Evolutionary conservation across 2,113 vertebrate genomes (phyloP).

Genomic region (Bos indicus): DNA sequence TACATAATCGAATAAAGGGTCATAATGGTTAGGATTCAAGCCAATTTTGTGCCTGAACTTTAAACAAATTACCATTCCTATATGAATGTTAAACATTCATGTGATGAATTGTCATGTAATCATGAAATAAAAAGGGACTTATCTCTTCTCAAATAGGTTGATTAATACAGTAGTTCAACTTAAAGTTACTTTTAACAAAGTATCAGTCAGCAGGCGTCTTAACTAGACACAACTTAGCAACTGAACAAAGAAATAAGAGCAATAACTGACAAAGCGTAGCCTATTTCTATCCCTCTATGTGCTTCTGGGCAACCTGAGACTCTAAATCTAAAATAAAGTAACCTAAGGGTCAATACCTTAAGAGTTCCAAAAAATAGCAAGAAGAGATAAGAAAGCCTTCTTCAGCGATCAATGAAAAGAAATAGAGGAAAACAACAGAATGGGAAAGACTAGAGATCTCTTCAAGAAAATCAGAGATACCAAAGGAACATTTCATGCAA

Average conservation of each 20-base stretch:
- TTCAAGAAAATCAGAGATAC: too few species aligned
- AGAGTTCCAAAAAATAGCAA: too few species aligned
- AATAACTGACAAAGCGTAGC: neutral
- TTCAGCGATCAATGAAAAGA: too few species aligned
- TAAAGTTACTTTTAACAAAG: neutral
- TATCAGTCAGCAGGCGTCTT: neutral
- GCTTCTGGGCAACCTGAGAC: neutral
- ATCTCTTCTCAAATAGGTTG: neutral
- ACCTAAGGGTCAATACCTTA: too few species aligned
- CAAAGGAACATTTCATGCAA: too few species aligned
- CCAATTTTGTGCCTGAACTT: neutral
- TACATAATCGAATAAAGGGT: neutral
- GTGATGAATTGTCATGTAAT: neutral
- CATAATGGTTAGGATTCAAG: neutral
- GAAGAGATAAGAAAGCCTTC: too few species aligned
- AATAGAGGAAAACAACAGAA: too few species aligned
- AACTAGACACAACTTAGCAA: neutral
- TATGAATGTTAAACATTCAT: neutral
- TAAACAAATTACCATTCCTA: neutral
- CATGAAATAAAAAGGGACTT: neutral
- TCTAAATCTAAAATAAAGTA: neutral
- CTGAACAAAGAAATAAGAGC: neutral
- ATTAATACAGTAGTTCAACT: neutral
- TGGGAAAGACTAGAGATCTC: too few species aligned
- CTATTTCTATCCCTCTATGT: neutral